Evolutionary conservation across 2,113 vertebrate genomes (phyloP).

Genomic region (Myrmecobius fasciatus): DNA sequence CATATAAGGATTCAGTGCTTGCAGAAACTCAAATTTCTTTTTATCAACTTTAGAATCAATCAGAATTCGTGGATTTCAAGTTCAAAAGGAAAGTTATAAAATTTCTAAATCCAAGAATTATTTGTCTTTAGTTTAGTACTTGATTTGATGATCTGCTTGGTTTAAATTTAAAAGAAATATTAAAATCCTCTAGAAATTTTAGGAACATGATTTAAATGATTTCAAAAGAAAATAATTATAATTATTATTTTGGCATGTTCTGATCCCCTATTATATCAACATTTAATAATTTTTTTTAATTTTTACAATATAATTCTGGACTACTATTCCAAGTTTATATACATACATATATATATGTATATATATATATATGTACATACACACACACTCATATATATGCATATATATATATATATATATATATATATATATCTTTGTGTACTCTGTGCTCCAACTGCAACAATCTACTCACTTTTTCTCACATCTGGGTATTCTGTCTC

Average conservation of each 20-base stretch:
- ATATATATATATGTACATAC: too few species aligned
- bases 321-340: not conserved
- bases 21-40: constrained; percentile 45
- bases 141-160: constrained; percentile 56
- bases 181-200: constrained; percentile 58
- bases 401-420: too few species aligned
- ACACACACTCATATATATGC: too few species aligned
- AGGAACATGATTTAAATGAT: constrained; percentile 68
- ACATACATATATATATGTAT: too few species aligned
- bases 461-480: not conserved
- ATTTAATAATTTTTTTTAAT: not conserved
- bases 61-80: constrained; percentile 39
- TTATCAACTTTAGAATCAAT: constrained; percentile 39
- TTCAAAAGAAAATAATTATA: constrained; percentile 74
- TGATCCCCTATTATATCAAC: not conserved
- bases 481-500: not conserved
- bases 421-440: too few species aligned
- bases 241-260: constrained; percentile 53
- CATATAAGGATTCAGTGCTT: not conserved
- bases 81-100: constrained; percentile 53
- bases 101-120: constrained; percentile 55
- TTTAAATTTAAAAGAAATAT: constrained; percentile 31
- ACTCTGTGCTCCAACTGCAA: too few species aligned
- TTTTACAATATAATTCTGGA: not conserved
- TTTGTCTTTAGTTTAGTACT: constrained; percentile 34